Percentiles rank a stretch among this genome's conserved stretches.
phyloP scores from a whole-genome alignment of 53 echinoderm and acorn worm species.

The Astropecten irregularis region DNA sequence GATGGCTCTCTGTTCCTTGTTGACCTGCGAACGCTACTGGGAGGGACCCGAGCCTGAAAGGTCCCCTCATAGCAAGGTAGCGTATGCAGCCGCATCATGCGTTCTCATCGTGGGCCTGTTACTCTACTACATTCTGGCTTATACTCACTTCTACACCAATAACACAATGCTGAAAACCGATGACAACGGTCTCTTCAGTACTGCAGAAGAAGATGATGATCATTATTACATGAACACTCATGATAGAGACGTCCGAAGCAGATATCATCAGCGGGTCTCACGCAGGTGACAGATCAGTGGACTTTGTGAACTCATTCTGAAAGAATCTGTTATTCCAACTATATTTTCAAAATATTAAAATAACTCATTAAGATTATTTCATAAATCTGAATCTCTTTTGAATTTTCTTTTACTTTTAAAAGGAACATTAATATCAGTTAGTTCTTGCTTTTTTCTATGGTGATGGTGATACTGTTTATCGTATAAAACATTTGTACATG shows the following conservation, averaged over 20 bases:
- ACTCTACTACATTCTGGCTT: conserved; percentile 61
- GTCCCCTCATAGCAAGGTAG: conserved; percentile 32
- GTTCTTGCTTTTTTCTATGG: no score
- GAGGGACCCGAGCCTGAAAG: conserved; percentile 69
- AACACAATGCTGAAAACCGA: conserved; percentile 5
- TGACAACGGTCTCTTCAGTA: not conserved
- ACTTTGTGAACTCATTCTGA: no score
- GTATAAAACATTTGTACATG: no score
- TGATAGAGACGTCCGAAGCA: conserved; percentile 9
- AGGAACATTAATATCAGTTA: no score
- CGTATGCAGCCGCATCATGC: conserved; percentile 36
- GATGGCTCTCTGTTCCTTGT: conserved; percentile 61
- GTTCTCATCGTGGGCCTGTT: conserved; percentile 42
- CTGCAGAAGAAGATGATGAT: not conserved
- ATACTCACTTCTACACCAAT: conserved; percentile 61
- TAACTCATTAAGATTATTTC: no score
- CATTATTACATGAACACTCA: not conserved
- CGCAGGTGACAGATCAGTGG: conserved; percentile 9
- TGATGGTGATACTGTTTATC: no score
- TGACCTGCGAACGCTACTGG: conserved; percentile 90
- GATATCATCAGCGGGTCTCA: conserved; percentile 16
- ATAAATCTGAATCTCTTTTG: no score
- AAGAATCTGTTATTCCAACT: no score
- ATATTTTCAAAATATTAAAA: no score
- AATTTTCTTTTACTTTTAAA: no score